Percentiles rank a stretch among this genome's conserved stretches.
Evolutionary conservation across 2,797 vertebrate genomes (phyloP).

Genomic region (Gymnothorax reevesii): DNA sequence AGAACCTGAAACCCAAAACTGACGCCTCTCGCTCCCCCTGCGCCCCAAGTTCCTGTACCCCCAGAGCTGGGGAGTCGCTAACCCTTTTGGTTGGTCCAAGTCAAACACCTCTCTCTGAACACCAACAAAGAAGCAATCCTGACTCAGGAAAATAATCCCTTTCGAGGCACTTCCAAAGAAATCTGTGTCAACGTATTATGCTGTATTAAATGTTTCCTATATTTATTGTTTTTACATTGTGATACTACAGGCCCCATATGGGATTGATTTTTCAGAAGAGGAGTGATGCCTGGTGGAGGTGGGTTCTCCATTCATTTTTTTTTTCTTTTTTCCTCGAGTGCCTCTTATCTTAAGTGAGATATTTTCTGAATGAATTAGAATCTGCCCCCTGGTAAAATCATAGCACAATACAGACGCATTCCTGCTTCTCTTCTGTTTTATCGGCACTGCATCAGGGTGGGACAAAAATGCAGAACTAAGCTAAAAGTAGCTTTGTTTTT

Average conservation of each 20-base stretch:
- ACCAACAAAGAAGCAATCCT: slow-evolving; percentile 59
- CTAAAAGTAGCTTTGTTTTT: slow-evolving; percentile 23
- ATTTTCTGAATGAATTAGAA: slow-evolving; percentile 18
- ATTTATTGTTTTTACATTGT: slow-evolving; percentile 75
- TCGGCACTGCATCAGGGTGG: neutral
- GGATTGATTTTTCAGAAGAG: slow-evolving; percentile 59
- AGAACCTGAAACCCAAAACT: slow-evolving; percentile 62
- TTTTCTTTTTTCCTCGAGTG: neutral
- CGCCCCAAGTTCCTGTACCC: slow-evolving; percentile 67
- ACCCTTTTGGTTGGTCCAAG: slow-evolving; percentile 66
- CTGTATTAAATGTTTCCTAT: slow-evolving; percentile 78
- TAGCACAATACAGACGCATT: neutral
- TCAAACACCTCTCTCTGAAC: slow-evolving; percentile 59
- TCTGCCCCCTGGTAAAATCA: neutral
- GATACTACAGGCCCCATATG: slow-evolving; percentile 66
- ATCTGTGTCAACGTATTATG: slow-evolving; percentile 74
- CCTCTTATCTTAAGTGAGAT: slow-evolving; percentile 17
- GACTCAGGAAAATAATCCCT: slow-evolving; percentile 71
- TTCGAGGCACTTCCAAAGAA: slow-evolving; percentile 62
- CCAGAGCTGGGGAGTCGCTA: slow-evolving; percentile 61
- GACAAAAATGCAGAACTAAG: neutral
- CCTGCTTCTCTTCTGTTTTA: neutral
- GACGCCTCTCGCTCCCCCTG: slow-evolving; percentile 63
- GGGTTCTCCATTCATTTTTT: neutral
- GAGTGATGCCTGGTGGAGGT: neutral